Evolutionary conservation across 2,113 vertebrate genomes (phyloP).

Genomic region (Amphiprion ocellaris): DNA sequence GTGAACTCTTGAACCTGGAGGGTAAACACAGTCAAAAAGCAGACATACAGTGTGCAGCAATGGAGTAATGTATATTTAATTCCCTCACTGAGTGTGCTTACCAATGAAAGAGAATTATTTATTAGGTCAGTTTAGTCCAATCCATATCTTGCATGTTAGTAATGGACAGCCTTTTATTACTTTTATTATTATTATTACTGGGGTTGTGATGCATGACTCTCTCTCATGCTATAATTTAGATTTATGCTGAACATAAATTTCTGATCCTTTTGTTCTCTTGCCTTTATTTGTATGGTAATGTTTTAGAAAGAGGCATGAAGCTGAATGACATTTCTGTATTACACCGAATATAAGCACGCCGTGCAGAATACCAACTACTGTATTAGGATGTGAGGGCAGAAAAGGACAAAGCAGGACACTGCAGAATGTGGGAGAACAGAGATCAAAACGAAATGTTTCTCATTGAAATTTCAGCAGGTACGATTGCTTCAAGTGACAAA

Average conservation of each 20-base stretch:
- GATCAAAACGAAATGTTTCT: conserved; percentile 18
- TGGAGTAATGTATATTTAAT: conserved; percentile 66
- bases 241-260: conserved; percentile 64
- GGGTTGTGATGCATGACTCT: conserved; percentile 41
- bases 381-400: conserved; percentile 68
- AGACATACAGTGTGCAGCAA: neutral
- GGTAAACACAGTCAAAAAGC: conserved; percentile 33
- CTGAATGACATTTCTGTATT: conserved; percentile 78
- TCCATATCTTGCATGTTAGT: conserved; percentile 56
- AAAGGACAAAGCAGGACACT: conserved; percentile 57
- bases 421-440: conserved; percentile 30
- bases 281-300: conserved; percentile 79
- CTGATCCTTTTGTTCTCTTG: conserved; percentile 62
- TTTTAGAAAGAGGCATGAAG: conserved; percentile 69
- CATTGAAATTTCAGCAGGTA: neutral
- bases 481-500: conserved; percentile 16
- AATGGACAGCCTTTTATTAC: conserved; percentile 66
- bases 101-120: conserved; percentile 71
- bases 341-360: conserved; percentile 40
- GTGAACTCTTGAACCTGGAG: conserved; percentile 40
- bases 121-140: conserved; percentile 68
- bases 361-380: conserved; percentile 75
- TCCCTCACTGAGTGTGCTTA: conserved; percentile 42
- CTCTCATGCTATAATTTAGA: conserved; percentile 48
- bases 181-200: conserved; percentile 59